Evolutionary conservation across 2,113 vertebrate genomes (phyloP).

Genomic region (Sakesphorus luctuosus): DNA sequence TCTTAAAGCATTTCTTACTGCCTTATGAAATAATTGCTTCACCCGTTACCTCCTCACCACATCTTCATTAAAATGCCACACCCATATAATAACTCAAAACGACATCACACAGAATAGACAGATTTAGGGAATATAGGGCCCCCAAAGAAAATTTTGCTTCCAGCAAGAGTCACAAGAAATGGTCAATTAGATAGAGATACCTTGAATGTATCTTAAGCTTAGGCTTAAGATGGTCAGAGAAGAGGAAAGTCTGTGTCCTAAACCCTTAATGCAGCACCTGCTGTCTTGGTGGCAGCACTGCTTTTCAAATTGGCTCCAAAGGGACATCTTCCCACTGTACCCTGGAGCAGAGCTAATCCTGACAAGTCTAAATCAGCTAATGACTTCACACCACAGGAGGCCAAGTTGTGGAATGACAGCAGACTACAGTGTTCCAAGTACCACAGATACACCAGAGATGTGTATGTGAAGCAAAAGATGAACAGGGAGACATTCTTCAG

Average conservation of each 20-base stretch:
- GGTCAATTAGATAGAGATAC: background rate
- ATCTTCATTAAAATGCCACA: conserved; percentile 23
- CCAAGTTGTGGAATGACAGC: background rate
- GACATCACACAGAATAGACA: background rate
- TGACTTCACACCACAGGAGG: conserved; percentile 4
- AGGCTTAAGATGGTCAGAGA: background rate
- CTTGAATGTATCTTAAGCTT: background rate
- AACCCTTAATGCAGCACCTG: fast-evolving
- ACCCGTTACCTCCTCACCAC: background rate
- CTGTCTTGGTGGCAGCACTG: background rate
- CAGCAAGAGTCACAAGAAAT: background rate
- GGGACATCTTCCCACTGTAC: background rate
- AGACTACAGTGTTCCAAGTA: background rate
- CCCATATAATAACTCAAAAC: background rate
- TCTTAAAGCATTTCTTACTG: background rate
- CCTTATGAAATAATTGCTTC: background rate
- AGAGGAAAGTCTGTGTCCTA: background rate
- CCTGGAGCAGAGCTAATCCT: background rate
- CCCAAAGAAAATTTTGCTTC: background rate
- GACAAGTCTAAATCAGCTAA: background rate
- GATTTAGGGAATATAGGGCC: background rate
- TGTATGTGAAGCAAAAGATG: background rate
- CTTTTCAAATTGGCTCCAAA: background rate
- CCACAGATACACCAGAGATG: background rate
- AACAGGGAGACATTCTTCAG: background rate